phyloP scores from a whole-genome alignment of 1,140 invertebrate genomes.

The Euura lappo region DNA sequence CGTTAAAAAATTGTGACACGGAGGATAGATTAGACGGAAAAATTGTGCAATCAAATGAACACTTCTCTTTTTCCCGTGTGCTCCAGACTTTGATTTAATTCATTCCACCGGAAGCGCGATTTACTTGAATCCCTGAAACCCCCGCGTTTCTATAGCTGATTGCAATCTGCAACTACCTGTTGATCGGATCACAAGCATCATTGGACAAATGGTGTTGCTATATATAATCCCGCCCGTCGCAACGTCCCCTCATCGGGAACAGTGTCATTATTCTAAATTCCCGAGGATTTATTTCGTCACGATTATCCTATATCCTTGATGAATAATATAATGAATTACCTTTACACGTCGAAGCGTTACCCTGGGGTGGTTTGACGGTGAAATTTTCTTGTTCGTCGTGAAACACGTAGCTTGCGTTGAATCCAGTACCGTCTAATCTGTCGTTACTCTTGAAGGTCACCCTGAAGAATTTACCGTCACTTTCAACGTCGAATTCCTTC shows the following conservation, averaged over 20 bases:
- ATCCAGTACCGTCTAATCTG: conserved; percentile 90
- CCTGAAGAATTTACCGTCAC: conserved; percentile 91
- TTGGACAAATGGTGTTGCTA: too few relatives aligned
- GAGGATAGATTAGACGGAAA: too few relatives aligned
- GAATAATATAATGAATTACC: conserved; percentile 53
- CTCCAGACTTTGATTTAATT: too few relatives aligned
- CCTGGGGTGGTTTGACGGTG: conserved; percentile 51
- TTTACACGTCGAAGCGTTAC: conserved; percentile 40
- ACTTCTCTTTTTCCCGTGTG: too few relatives aligned
- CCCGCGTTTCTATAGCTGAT: too few relatives aligned
- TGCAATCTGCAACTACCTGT: too few relatives aligned
- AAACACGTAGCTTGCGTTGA: conserved; percentile 90
- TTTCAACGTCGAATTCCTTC: conserved; percentile 80
- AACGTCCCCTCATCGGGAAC: conserved; percentile 36
- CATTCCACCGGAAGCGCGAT: too few relatives aligned
- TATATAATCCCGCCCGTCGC: background rate
- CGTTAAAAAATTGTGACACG: too few relatives aligned
- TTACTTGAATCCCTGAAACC: too few relatives aligned
- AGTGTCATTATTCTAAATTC: conserved; percentile 37
- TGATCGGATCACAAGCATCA: too few relatives aligned
- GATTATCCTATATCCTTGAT: conserved; percentile 36
- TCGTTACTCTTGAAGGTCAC: conserved; percentile 95
- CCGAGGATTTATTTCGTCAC: too few relatives aligned
- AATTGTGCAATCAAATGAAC: too few relatives aligned
- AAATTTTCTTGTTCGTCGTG: conserved; percentile 58